A percentile compares a stretch with the other conserved stretches of the same genome.
These are phyloP conservation scores for Elephantulus edwardii DNA, from an alignment of 2,113 vertebrate species.

Conservation along the genomic window DNA sequence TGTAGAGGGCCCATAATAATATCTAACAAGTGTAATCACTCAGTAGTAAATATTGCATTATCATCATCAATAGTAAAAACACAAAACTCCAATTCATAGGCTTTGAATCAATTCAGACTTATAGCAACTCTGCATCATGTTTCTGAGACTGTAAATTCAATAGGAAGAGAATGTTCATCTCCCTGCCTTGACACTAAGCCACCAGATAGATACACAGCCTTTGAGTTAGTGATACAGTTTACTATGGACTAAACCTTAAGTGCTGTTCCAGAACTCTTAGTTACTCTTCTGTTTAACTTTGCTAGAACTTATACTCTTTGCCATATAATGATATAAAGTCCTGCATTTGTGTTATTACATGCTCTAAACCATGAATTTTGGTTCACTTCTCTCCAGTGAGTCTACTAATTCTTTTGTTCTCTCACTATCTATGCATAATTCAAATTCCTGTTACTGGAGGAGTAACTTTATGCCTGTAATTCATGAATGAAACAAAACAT, in stretches of 20 bases:
- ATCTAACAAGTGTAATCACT: not conserved
- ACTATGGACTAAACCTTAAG: no score
- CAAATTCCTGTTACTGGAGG: conserved; percentile 34
- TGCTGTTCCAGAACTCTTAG: not conserved
- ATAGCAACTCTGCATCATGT: no score
- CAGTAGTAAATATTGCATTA: not conserved
- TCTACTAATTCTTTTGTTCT: conserved; percentile 12
- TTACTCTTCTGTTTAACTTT: not conserved
- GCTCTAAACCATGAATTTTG: not conserved
- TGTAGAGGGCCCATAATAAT: not conserved
- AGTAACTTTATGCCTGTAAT: conserved; percentile 10
- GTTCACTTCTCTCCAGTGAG: conserved; percentile 21
- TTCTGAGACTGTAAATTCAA: no score
- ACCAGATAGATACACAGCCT: no score
- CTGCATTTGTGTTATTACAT: not conserved
- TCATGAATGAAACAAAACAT: conserved; percentile 52
- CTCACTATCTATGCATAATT: conserved; percentile 58
- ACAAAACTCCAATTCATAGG: not conserved
- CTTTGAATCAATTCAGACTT: no score
- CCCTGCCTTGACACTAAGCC: no score
- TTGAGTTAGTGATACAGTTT: no score
- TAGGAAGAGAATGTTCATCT: no score
- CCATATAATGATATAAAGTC: not conserved
- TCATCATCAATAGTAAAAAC: not conserved
- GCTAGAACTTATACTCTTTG: not conserved